These are phyloP conservation scores for Saccostrea echinata DNA, from an alignment of 1,140 invertebrate genomes.

Conservation along the genomic window DNA sequence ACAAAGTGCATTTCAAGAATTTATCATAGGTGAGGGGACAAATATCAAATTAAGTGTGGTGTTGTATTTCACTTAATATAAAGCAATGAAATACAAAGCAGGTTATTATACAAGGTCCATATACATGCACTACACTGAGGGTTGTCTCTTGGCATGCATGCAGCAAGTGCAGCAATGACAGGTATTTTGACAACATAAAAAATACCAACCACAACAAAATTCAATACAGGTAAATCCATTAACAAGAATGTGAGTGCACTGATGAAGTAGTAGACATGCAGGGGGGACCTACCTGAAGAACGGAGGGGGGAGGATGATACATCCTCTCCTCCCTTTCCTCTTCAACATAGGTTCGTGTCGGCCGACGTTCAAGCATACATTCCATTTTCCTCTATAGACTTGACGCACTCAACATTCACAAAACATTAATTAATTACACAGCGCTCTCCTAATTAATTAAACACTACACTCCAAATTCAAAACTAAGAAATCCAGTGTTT, in stretches of 20 bases:
- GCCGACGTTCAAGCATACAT: constrained; percentile 9
- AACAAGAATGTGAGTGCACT: no score
- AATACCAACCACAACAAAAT: not conserved
- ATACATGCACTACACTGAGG: not conserved
- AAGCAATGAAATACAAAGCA: no score
- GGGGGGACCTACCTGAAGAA: constrained; percentile 5
- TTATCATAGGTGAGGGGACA: not conserved
- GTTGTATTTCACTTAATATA: constrained; percentile 12
- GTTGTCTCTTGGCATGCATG: not conserved
- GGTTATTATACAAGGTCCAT: no score
- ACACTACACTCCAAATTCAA: constrained; percentile 22
- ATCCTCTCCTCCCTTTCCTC: constrained; percentile 2
- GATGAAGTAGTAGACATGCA: not conserved
- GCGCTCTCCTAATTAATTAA: not conserved
- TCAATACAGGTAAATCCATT: not conserved
- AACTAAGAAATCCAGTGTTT: not conserved
- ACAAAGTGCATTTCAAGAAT: not conserved
- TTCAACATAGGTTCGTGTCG: constrained; percentile 2
- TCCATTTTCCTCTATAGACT: constrained; percentile 6
- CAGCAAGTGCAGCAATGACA: no score
- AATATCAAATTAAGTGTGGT: not conserved
- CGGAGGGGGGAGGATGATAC: constrained; percentile 5
- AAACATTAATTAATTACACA: constrained; percentile 27
- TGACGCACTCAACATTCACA: not conserved
- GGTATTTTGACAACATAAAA: not conserved